Percentiles rank a stretch among this genome's conserved stretches.
These are phyloP conservation scores for Taphrorychus bicolor DNA, from an alignment of 2,888 invertebrate genomes.

Conservation along the genomic window DNA sequence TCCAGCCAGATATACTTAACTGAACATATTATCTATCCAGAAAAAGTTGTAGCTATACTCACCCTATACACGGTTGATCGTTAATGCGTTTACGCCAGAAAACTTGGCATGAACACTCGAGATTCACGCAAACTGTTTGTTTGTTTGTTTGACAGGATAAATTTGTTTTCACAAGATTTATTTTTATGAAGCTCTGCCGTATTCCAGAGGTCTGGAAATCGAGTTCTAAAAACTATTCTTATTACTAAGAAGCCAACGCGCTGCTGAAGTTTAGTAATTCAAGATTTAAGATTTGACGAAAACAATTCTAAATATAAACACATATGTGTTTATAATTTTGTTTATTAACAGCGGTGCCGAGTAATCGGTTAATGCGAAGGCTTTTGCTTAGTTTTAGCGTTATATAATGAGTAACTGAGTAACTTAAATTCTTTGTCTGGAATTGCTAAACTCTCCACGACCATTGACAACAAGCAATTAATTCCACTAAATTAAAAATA, in stretches of 20 bases:
- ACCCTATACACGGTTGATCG: background rate
- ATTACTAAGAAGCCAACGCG: conserved; percentile 31
- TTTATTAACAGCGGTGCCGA: conserved; percentile 35
- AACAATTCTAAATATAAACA: conserved; percentile 43
- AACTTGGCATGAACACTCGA: conserved; percentile 25
- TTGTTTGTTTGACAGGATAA: conserved; percentile 31
- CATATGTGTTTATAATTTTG: conserved; percentile 42
- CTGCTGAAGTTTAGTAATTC: conserved; percentile 35
- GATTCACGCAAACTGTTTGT: conserved; percentile 34
- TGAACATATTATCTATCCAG: too few relatives aligned
- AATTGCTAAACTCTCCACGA: conserved; percentile 4
- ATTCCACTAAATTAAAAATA: conserved; percentile 7
- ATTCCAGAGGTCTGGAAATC: conserved; percentile 29
- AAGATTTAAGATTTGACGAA: conserved; percentile 41
- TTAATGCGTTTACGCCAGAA: conserved; percentile 29
- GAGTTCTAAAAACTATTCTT: conserved; percentile 35
- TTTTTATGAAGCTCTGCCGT: conserved; percentile 20
- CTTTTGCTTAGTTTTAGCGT: background rate
- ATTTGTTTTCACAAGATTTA: conserved; percentile 29
- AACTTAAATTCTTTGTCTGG: too few relatives aligned
- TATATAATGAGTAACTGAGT: too few relatives aligned
- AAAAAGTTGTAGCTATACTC: background rate
- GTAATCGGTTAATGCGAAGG: conserved; percentile 16
- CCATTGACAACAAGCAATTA: conserved; percentile 8
- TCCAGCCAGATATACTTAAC: too few relatives aligned